phyloP scores from a whole-genome alignment of 1,140 invertebrate species.

The Drosophila busckii region DNA sequence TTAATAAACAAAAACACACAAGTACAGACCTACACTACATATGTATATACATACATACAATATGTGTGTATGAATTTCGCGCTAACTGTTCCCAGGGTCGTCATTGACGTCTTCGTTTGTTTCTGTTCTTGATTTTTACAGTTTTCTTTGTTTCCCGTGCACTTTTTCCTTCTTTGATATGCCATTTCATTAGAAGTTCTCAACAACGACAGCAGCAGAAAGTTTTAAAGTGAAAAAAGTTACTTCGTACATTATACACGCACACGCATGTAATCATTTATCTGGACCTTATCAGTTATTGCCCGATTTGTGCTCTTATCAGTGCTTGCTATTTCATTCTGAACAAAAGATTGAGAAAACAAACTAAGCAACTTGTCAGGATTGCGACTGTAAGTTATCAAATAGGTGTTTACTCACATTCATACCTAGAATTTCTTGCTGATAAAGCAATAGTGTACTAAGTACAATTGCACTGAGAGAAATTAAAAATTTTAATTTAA shows the following conservation, averaged over 20 bases:
- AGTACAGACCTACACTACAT: no score
- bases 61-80: conserved; percentile 31
- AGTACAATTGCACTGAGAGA: conserved; percentile 30
- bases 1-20: no score
- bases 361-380: conserved; percentile 46
- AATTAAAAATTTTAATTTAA: background rate
- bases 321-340: conserved; percentile 17
- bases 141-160: conserved; percentile 29
- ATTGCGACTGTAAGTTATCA: conserved; percentile 1
- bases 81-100: conserved; percentile 35
- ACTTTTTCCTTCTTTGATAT: conserved; percentile 17
- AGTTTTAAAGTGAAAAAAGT: conserved; percentile 17
- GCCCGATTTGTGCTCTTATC: conserved; percentile 46
- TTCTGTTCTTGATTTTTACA: conserved; percentile 34
- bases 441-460: conserved; percentile 51
- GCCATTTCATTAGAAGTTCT: conserved; percentile 37
- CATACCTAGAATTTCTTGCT: conserved; percentile 52
- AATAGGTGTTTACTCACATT: conserved; percentile 8
- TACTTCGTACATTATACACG: conserved; percentile 2
- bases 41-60: no score
- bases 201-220: conserved; percentile 5
- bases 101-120: conserved; percentile 13
- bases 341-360: conserved; percentile 75
- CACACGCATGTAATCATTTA: conserved; percentile 16
- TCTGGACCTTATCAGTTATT: conserved; percentile 59